Evolutionary conservation across 2,113 vertebrate species (phyloP).

Genomic region (Lethenteron camtschaticum): DNA sequence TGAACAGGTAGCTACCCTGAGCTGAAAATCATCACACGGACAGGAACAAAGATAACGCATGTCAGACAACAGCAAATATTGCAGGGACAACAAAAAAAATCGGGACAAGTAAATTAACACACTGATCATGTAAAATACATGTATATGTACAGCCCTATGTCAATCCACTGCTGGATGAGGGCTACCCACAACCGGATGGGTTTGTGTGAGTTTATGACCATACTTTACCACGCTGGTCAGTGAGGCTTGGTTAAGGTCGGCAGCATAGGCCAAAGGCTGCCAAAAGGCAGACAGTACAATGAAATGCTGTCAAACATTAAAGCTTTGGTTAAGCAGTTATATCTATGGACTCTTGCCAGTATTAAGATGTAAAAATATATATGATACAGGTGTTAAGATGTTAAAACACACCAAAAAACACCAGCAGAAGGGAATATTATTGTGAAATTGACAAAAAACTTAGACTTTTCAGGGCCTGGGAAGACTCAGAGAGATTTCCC

Average conservation of each 20-base stretch:
- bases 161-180: neutral
- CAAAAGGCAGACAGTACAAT: neutral
- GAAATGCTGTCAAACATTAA: neutral
- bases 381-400: no score
- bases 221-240: neutral
- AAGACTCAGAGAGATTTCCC: no score
- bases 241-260: neutral
- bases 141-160: neutral
- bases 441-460: no score
- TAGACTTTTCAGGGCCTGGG: no score
- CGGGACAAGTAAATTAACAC: neutral
- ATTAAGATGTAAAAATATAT: no score
- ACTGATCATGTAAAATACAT: neutral
- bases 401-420: no score
- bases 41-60: neutral
- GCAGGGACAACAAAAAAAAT: neutral
- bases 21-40: neutral
- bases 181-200: neutral
- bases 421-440: no score
- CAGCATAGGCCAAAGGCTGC: neutral
- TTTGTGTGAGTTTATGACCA: neutral
- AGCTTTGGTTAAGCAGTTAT: neutral
- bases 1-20: constrained; percentile 18
- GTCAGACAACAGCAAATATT: neutral
- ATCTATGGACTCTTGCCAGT: neutral